Base-by-base conservation (phyloP, 2,888 invertebrate genomes). In the Drosophila borealis region DNA sequence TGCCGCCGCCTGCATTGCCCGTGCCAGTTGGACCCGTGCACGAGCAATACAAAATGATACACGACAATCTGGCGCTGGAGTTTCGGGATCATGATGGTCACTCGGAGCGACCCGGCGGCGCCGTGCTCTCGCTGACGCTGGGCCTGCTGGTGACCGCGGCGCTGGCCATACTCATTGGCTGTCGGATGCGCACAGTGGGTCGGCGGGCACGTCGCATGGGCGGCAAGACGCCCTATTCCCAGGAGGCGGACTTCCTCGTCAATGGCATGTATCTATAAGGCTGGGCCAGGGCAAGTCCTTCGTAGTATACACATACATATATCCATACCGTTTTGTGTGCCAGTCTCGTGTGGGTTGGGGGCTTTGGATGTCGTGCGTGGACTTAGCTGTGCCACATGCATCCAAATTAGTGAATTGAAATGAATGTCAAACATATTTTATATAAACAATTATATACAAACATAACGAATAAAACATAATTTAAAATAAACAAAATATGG, bases 181-280 rank as follows among this genome's bases (percentile, higher is more conserved):
- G 97, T 91, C 94, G 98, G 56, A 93, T 97, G 91, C 94, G 97
- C 80, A 96, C 96, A 65, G 96, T 97, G 17, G 90, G 91, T 5
- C 94, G 96, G 78, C 93, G 96, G 61, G 94, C 96, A 70, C 94
- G 96, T 73, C 94, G 96, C 81, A 56, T 91, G 70, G 96, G 96
- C 50, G 96, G 96, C 66, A 96, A 97, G 92, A 95, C 96, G 53
- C 94, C 96, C 17, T 96, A 96, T 90, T 96, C 97, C 36, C 97
- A 98, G 92, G 98, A 98, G 93, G 98, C 98, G 0, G 98, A 98
- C 93, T 98, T 98, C 93, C 94, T 99, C 88, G 98, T 99, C 84
- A 98, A 99, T 93, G 98, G 98, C 90, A 98, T 99, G 98, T 99
- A 98, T 93, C 95, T 98, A 61, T 92, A 90, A 88, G 64, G 36